Base-by-base conservation (phyloP, 2,797 vertebrate genomes). In the Lemur catta region DNA sequence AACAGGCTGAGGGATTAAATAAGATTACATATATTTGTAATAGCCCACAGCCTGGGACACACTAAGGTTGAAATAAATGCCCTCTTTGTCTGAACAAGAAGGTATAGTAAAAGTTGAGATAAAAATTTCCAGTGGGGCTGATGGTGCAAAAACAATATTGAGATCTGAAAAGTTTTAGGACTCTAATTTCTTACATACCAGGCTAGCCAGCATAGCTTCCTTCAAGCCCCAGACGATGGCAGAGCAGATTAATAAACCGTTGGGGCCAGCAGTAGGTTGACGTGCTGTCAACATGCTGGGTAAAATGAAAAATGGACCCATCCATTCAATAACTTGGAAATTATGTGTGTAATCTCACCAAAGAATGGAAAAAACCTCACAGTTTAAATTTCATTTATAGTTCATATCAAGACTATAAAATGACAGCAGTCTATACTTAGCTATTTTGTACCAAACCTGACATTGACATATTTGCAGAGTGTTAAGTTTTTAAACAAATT, bases 301-400 rank as follows among this genome's bases (percentile, higher is more conserved):
- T 48, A 79, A 97, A 93, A 79, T 96, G 93, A 96, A 96, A 97
- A 96, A 95, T n/a, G 72, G 95, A 75, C 75, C 95, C 46, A 30
- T 69, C 79, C 43, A 79, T 85, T 72, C 76, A 61, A 15, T 86
- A 78, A 90, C 76, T 90, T 96, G 52, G 89, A 95, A 96, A 94
- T 84, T 88, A 90, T 59, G 74, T 65, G 43, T 84, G 55, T 61
- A 84, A 65, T 88, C 75, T 95, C 41, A 80, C 22, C 30, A 84
- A 84, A 94, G 81, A 88, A 92, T 82, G 74, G 65, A 24, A 94
- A 24, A 87, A 94, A 84, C 11, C 41, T 61, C 69, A 52, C 28
- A 63, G 57, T 75, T 96, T 93, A 82, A 96, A 94, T 90, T 89
- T 59, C 35, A 72, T 35, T 96, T 96, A 67, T 22, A 63, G 28